These are phyloP conservation scores for Anthoscopus minutus DNA, from an alignment of 2,113 vertebrate genomes.

Conservation along the genomic window DNA sequence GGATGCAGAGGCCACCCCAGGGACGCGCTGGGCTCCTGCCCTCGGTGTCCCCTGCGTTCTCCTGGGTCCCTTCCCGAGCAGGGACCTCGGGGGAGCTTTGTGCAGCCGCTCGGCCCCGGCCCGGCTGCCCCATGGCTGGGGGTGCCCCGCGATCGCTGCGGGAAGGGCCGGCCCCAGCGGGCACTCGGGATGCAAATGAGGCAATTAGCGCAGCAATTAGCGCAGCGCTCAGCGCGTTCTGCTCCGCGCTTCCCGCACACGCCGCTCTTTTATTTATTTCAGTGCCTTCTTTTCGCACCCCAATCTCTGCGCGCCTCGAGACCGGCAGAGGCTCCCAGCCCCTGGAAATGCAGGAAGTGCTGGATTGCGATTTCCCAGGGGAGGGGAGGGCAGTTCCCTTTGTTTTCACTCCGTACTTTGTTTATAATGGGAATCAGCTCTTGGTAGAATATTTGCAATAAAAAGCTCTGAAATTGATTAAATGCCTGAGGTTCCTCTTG, in stretches of 20 bases:
- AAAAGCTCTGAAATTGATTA: constrained; percentile 46
- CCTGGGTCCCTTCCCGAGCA: not conserved
- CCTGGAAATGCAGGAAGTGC: not conserved
- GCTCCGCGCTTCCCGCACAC: not conserved
- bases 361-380: not conserved
- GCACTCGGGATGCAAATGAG: too few relatives aligned
- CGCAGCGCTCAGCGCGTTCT: too few relatives aligned
- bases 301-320: not conserved
- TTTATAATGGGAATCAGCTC: constrained; percentile 7
- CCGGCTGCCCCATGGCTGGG: too few relatives aligned
- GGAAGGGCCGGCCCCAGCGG: too few relatives aligned
- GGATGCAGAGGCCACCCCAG: rapidly evolving
- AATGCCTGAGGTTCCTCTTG: constrained; percentile 26
- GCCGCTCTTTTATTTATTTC: not conserved
- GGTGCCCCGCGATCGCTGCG: too few relatives aligned
- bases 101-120: too few relatives aligned
- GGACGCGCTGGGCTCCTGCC: rapidly evolving
- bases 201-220: too few relatives aligned
- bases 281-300: not conserved
- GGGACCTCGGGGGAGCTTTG: rapidly evolving
- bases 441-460: constrained; percentile 26
- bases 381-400: not conserved
- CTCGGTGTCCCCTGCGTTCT: not conserved
- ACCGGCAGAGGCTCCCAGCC: rapidly evolving
- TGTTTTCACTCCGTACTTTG: not conserved